Conservation (phyloP, 2,888 invertebrate genomes). For the Heliconius ismenius region DNA sequence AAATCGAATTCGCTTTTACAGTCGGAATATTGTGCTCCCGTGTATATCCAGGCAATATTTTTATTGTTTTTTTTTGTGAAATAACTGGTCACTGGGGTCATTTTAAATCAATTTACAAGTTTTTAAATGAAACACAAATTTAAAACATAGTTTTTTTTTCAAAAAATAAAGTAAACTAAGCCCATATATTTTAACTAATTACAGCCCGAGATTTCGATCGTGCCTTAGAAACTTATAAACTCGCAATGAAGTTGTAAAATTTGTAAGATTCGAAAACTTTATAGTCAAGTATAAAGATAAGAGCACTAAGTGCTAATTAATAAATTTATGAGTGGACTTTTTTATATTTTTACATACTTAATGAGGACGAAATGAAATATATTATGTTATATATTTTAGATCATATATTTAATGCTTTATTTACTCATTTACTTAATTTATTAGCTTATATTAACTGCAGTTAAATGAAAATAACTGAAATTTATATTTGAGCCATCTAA, state of each 20-base stretch:
- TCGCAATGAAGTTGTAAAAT: constrained; percentile 20
- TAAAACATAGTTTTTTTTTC: not conserved
- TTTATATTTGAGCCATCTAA: too few species aligned
- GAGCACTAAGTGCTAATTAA: constrained; percentile 20
- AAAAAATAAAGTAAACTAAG: not conserved
- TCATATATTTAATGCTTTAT: not conserved
- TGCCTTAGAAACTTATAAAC: constrained; percentile 10
- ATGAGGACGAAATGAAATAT: not conserved
- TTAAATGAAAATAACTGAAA: too few species aligned
- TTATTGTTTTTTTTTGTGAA: too few species aligned
- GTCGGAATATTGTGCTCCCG: not conserved
- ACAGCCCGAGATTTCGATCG: not conserved
- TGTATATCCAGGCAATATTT: too few species aligned
- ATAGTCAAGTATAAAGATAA: constrained; percentile 13
- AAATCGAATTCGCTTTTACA: not conserved
- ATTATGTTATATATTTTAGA: not conserved
- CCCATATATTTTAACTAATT: not conserved
- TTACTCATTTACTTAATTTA: not conserved
- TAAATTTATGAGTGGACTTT: constrained; percentile 8
- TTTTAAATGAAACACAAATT: not conserved
- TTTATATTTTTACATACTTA: constrained; percentile 14
- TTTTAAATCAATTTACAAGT: too few species aligned
- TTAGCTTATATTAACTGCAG: too few species aligned
- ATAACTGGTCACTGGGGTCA: too few species aligned
- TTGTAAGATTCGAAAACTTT: constrained; percentile 12